Percentiles rank a stretch among this genome's conserved stretches.
Conservation (phyloP, 30 jellyfish, hydroid and myxozoan genomes). For the Haliclystus octoradiatus region DNA sequence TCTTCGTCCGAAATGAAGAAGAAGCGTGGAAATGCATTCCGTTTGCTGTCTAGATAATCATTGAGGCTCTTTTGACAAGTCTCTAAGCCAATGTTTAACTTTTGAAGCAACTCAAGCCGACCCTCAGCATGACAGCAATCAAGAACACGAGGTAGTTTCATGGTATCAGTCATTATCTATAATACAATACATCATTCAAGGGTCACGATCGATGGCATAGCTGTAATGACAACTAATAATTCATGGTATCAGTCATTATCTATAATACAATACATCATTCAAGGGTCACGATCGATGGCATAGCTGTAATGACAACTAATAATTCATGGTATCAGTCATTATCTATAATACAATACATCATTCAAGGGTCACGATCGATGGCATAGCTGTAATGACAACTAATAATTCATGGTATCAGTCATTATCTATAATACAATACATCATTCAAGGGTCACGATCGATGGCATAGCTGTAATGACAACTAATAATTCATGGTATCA, state of each 20-base stretch:
- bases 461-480: too few relatives aligned
- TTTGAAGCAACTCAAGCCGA: conserved; percentile 77
- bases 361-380: too few relatives aligned
- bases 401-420: conserved; percentile 87
- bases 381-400: too few relatives aligned
- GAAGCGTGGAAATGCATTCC: conserved; percentile 91
- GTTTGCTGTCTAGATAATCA: conserved; percentile 85
- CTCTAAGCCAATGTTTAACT: conserved; percentile 68
- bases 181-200: neutral
- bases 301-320: too few relatives aligned
- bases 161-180: conserved; percentile 87
- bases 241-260: conserved; percentile 89
- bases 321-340: conserved; percentile 84
- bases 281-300: too few relatives aligned
- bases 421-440: conserved; percentile 39
- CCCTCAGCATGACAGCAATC: conserved; percentile 85
- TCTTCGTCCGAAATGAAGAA: conserved; percentile 95
- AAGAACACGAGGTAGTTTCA: conserved; percentile 68
- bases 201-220: too few relatives aligned
- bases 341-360: conserved; percentile 26
- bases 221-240: too few relatives aligned
- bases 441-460: too few relatives aligned
- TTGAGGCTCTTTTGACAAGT: conserved; percentile 89
- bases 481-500: too few relatives aligned
- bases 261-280: conserved; percentile 3